Evolutionary conservation across 2,797 vertebrate species (phyloP).

Genomic region (Heliangelus exortis): DNA sequence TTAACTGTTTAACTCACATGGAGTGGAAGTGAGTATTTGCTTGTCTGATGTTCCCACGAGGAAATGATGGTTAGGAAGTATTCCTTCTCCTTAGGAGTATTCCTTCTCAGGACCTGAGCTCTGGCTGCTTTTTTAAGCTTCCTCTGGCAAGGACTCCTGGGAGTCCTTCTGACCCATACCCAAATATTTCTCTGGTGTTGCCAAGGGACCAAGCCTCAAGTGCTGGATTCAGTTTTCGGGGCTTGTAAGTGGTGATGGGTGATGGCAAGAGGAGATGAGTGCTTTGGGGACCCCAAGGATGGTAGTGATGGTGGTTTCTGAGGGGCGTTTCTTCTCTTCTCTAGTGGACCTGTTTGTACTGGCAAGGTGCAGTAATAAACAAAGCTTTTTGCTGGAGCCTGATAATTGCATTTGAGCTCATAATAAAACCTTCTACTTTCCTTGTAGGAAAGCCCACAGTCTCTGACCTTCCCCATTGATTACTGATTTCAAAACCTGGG

Average conservation of each 20-base stretch:
- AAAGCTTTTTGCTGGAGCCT: background rate
- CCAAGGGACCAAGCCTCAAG: background rate
- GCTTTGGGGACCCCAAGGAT: background rate
- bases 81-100: background rate
- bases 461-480: background rate
- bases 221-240: background rate
- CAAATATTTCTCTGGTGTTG: background rate
- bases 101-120: background rate
- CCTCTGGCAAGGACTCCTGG: background rate
- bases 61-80: background rate
- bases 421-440: background rate
- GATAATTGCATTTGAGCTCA: background rate
- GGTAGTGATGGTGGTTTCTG: background rate
- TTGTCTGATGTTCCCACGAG: background rate
- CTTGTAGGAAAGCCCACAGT: background rate
- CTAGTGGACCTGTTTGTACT: background rate
- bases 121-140: background rate
- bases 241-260: background rate
- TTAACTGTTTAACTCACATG: rapidly evolving
- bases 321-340: background rate
- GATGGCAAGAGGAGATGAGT: background rate
- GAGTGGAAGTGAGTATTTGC: background rate
- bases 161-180: rapidly evolving
- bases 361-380: background rate
- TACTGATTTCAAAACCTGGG: background rate